Conservation (phyloP, 2,113 vertebrate genomes). For the Morone saxatilis region DNA sequence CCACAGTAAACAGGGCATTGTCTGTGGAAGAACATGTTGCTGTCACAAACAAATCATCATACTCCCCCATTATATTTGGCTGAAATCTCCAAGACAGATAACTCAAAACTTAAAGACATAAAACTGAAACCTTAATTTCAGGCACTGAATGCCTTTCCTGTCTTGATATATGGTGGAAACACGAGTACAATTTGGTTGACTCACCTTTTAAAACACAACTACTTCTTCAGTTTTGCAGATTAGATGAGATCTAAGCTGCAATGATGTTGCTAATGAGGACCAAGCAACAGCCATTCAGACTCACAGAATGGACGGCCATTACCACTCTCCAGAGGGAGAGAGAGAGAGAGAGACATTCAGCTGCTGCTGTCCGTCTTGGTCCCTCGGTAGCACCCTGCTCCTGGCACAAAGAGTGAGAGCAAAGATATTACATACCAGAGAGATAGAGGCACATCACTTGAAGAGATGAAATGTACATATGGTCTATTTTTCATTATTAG, state of each 20-base stretch:
- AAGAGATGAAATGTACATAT: constrained; percentile 2
- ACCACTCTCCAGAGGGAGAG: constrained; percentile 59
- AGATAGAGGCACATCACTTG: constrained; percentile 20
- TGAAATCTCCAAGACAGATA: not conserved
- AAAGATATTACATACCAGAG: constrained; percentile 37
- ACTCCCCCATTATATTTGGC: not conserved
- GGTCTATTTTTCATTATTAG: not conserved
- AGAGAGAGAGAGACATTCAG: constrained; percentile 76
- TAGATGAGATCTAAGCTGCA: not conserved
- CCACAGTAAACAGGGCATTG: not conserved
- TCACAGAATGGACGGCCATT: constrained; percentile 58
- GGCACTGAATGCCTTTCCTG: not conserved
- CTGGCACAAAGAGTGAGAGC: constrained; percentile 37
- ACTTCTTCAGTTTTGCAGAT: constrained; percentile 13
- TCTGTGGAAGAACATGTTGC: not conserved
- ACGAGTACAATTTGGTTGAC: not conserved
- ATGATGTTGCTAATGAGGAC: constrained; percentile 49
- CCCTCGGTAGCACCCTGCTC: constrained; percentile 23
- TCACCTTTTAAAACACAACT: not conserved
- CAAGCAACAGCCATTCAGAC: constrained; percentile 23
- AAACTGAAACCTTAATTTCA: not conserved
- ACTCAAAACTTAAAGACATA: not conserved
- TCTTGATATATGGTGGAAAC: not conserved
- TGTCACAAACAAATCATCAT: not conserved
- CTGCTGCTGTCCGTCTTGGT: constrained; percentile 87